Conservation (phyloP, 2,113 vertebrate species). For the Ictalurus punctatus region DNA sequence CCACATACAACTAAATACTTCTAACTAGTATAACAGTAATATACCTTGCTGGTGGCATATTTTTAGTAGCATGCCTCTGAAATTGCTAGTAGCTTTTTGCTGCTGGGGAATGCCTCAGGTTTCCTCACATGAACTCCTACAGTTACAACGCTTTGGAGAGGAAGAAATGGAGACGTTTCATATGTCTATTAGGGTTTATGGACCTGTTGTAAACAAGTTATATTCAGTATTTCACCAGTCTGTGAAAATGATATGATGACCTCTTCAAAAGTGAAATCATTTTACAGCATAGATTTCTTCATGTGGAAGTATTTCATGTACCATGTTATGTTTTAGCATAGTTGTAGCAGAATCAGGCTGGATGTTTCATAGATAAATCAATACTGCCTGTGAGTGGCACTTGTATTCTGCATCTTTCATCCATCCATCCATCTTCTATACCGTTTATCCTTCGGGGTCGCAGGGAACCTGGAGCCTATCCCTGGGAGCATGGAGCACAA, state of each 20-base stretch:
- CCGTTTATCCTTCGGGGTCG: too few relatives aligned
- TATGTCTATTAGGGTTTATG: constrained; percentile 3
- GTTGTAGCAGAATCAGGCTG: neutral
- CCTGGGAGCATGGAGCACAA: too few relatives aligned
- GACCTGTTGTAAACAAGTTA: neutral
- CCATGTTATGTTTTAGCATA: constrained; percentile 5
- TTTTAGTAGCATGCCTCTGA: constrained; percentile 19
- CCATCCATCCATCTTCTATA: too few relatives aligned
- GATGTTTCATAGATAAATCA: neutral
- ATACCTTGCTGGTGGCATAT: neutral
- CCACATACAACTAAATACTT: neutral
- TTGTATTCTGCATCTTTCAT: constrained; percentile 13
- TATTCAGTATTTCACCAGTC: neutral
- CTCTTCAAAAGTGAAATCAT: neutral
- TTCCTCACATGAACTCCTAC: constrained; percentile 55
- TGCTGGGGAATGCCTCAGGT: constrained; percentile 54
- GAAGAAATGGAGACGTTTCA: neutral
- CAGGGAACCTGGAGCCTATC: too few relatives aligned
- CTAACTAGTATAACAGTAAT: neutral
- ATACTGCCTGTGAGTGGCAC: neutral
- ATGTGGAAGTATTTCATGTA: constrained; percentile 25
- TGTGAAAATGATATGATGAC: constrained; percentile 1
- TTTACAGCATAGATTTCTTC: constrained; percentile 10
- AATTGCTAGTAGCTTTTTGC: constrained; percentile 43
- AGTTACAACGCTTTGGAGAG: constrained; percentile 23